These are phyloP conservation scores for Siniperca undulata DNA, from an alignment of 2,797 vertebrate species.

Conservation along the genomic window DNA sequence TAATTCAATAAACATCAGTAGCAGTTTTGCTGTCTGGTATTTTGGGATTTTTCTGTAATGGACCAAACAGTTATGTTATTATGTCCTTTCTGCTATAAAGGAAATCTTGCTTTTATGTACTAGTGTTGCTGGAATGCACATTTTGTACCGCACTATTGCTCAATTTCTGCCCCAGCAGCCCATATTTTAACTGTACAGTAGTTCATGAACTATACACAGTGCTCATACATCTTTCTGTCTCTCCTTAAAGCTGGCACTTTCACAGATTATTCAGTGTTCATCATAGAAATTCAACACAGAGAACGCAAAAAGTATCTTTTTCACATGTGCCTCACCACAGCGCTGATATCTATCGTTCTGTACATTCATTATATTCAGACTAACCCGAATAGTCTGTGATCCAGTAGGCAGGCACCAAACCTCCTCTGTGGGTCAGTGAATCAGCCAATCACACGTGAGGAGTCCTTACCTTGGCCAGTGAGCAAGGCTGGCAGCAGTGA, in stretches of 20 bases:
- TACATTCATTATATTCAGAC: slow-evolving; percentile 28
- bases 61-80: not conserved
- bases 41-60: slow-evolving; percentile 1
- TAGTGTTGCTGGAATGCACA: slow-evolving; percentile 29
- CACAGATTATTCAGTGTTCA: slow-evolving; percentile 47
- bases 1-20: not conserved
- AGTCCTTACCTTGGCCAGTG: slow-evolving; percentile 59
- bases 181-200: slow-evolving; percentile 59
- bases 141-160: slow-evolving; percentile 40
- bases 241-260: slow-evolving; percentile 32
- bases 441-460: slow-evolving; percentile 64
- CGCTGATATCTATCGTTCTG: slow-evolving; percentile 9
- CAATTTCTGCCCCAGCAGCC: slow-evolving; percentile 39
- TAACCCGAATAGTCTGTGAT: slow-evolving; percentile 37
- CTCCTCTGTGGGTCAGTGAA: slow-evolving; percentile 47
- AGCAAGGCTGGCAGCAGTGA: slow-evolving; percentile 69
- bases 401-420: slow-evolving; percentile 41
- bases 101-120: slow-evolving; percentile 19
- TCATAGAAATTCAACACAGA: slow-evolving; percentile 26
- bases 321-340: slow-evolving; percentile 3
- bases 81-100: not conserved
- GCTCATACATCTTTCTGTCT: slow-evolving; percentile 58
- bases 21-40: not conserved
- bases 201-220: slow-evolving; percentile 51
- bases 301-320: slow-evolving; percentile 28